phyloP scores from a whole-genome alignment of 1,140 invertebrate species.

The Coptotermes formosanus region DNA sequence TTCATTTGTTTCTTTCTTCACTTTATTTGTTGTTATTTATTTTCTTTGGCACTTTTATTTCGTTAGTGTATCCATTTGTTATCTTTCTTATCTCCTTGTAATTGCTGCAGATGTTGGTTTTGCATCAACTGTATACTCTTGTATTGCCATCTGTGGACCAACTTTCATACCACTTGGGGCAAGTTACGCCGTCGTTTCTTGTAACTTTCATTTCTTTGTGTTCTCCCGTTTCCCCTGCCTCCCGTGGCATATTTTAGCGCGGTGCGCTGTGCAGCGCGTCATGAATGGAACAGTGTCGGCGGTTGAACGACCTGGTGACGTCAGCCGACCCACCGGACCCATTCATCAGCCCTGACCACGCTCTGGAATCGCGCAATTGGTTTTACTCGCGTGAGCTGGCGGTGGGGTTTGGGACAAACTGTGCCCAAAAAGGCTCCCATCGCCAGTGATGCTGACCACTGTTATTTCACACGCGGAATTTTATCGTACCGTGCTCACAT shows the following conservation, averaged over 20 bases:
- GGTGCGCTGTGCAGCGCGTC: neutral
- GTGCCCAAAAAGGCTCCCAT: no score
- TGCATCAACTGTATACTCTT: no score
- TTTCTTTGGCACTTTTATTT: neutral
- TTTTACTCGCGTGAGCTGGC: no score
- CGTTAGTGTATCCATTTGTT: neutral
- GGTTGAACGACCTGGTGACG: conserved; percentile 8
- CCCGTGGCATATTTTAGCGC: neutral
- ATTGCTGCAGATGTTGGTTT: no score
- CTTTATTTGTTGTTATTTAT: neutral
- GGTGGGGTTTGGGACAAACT: no score
- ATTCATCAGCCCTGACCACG: neutral
- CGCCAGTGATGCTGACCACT: no score
- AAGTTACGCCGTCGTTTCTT: no score
- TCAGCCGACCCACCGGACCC: neutral
- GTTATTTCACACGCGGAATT: no score
- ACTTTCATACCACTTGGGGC: no score
- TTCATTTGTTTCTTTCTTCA: neutral
- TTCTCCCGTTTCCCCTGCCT: neutral
- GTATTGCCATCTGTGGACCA: no score
- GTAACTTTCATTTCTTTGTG: neutral
- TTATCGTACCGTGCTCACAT: no score
- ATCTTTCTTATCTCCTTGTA: neutral
- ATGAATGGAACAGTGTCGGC: neutral
- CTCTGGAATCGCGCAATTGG: no score